These are phyloP conservation scores for Pelodiscus sinensis DNA, from an alignment of 2,113 vertebrate species.

Conservation along the genomic window DNA sequence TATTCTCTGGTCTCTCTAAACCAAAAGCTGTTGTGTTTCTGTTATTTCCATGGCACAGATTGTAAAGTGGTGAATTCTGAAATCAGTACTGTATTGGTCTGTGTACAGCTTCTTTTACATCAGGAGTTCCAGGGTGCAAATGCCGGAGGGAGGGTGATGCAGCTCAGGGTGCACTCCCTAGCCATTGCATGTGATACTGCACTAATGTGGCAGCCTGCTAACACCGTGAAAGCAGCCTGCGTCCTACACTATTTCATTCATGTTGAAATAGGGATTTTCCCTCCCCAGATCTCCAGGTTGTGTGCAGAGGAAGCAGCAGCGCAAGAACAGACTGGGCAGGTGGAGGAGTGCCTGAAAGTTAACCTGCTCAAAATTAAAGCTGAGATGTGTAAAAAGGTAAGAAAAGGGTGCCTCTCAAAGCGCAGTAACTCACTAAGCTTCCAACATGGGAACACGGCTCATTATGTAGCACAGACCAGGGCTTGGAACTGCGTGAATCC, in stretches of 20 bases:
- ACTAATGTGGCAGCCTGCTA: neutral
- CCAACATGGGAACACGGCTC: neutral
- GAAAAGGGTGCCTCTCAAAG: neutral
- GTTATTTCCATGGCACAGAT: neutral
- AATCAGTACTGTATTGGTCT: neutral
- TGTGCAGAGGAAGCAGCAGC: conserved; percentile 96
- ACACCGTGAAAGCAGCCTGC: conserved; percentile 11
- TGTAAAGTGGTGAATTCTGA: neutral
- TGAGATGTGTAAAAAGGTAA: conserved; percentile 94
- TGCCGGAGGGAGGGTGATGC: neutral
- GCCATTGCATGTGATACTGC: neutral
- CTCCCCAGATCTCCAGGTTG: conserved; percentile 87
- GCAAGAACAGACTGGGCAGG: conserved; percentile 97
- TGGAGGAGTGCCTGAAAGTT: conserved; percentile 96
- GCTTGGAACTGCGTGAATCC: neutral
- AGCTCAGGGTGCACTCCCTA: neutral
- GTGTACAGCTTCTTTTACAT: neutral
- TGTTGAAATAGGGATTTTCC: neutral
- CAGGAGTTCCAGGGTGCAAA: neutral
- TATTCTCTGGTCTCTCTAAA: neutral
- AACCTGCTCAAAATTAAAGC: conserved; percentile 95
- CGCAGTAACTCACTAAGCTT: neutral
- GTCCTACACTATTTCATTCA: neutral
- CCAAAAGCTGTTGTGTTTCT: neutral
- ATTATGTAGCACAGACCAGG: neutral